A percentile compares a stretch with the other conserved stretches of the same genome.
These are phyloP conservation scores for Ctena decussata DNA, from an alignment of 2,888 invertebrate genomes.

Conservation along the genomic window DNA sequence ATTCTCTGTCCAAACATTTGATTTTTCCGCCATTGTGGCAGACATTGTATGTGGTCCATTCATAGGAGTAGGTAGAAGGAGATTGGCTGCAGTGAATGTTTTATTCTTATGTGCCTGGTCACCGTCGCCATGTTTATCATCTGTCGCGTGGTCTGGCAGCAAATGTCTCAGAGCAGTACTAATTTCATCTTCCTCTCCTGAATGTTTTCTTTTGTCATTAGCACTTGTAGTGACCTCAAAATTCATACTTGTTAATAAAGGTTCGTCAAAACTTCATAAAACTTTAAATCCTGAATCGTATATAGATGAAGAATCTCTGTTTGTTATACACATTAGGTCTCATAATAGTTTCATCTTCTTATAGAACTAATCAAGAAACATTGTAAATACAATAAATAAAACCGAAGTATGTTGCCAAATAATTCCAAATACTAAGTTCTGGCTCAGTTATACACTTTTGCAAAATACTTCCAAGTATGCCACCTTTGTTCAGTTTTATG, in stretches of 20 bases:
- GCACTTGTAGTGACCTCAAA: background rate
- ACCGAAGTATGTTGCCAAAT: no score
- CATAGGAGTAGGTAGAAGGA: conserved; percentile 5
- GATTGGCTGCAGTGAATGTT: background rate
- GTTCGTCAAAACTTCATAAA: no score
- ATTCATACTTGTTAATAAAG: background rate
- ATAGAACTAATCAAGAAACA: no score
- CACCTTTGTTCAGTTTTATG: no score
- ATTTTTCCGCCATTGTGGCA: conserved; percentile 47
- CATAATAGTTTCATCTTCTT: no score
- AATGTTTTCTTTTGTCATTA: background rate
- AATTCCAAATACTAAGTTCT: no score
- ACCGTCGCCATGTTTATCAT: background rate
- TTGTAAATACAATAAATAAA: no score
- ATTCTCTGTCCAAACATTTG: conserved; percentile 55
- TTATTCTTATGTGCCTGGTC: background rate
- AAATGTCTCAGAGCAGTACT: background rate
- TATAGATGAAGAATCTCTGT: no score
- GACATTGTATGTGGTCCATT: conserved; percentile 44
- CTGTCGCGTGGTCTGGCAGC: background rate
- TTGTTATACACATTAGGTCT: no score
- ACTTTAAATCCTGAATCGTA: no score
- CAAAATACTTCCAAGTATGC: no score
- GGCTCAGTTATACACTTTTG: no score
- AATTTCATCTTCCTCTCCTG: background rate